phyloP scores from a whole-genome alignment of 2,888 invertebrate species.

The Leptinotarsa juncta region DNA sequence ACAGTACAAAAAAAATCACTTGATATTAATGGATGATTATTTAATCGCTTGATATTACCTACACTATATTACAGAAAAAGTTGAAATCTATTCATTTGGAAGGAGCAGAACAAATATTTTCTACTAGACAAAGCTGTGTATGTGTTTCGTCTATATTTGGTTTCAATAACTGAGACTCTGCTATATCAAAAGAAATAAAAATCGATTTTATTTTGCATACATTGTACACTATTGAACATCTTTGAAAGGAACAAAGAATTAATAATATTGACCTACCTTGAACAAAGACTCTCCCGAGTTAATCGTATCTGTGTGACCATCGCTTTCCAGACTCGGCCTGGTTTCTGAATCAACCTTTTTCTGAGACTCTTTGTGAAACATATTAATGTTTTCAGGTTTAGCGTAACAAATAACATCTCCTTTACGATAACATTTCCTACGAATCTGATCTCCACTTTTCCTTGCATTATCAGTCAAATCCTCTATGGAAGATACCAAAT shows the following conservation, averaged over 20 bases:
- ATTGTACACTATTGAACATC: too few species aligned
- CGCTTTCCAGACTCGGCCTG: neutral
- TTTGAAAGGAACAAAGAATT: neutral
- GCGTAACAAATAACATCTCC: constrained; percentile 50
- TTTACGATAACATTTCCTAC: constrained; percentile 42
- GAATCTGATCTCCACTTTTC: neutral
- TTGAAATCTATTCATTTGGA: too few species aligned
- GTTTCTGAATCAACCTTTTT: neutral
- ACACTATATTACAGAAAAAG: too few species aligned
- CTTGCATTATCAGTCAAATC: neutral
- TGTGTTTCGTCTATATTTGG: too few species aligned
- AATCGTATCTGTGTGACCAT: constrained; percentile 39
- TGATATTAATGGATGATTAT: too few species aligned
- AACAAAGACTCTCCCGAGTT: constrained; percentile 54
- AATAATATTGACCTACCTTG: constrained; percentile 44
- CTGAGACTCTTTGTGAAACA: constrained; percentile 32
- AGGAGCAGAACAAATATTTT: too few species aligned
- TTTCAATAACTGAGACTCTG: too few species aligned
- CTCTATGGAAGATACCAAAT: neutral
- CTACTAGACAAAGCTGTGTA: too few species aligned
- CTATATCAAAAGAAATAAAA: too few species aligned
- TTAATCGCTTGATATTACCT: too few species aligned
- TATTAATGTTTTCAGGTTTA: constrained; percentile 48
- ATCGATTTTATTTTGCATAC: too few species aligned
- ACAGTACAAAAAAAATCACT: too few species aligned